These are phyloP conservation scores for Melanostoma mellinum DNA, from an alignment of 2,888 invertebrate species.

Conservation along the genomic window DNA sequence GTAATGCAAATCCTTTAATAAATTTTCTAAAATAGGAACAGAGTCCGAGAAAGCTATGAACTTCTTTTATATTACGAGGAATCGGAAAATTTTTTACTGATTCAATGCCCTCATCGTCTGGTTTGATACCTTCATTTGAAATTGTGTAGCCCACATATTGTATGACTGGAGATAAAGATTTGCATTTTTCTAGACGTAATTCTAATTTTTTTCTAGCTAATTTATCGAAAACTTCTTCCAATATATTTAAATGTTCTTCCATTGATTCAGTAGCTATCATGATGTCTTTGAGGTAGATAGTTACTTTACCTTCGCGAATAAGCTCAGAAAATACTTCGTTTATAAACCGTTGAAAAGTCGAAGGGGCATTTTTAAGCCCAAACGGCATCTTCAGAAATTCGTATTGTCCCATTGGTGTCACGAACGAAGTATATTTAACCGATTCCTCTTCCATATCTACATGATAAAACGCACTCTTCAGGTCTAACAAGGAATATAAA, in stretches of 20 bases:
- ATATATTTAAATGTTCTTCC: background rate
- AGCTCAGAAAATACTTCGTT: slow-evolving; percentile 49
- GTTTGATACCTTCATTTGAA: background rate
- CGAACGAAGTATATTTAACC: slow-evolving; percentile 70
- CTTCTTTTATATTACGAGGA: slow-evolving; percentile 9
- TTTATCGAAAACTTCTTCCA: background rate
- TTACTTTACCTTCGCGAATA: slow-evolving; percentile 19
- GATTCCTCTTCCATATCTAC: slow-evolving; percentile 63
- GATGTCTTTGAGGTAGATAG: background rate
- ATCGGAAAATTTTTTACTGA: background rate
- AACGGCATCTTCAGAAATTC: slow-evolving; percentile 43
- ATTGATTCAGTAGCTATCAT: slow-evolving; percentile 1
- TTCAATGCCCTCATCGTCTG: background rate
- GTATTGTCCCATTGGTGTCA: slow-evolving; percentile 70
- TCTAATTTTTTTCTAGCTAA: background rate
- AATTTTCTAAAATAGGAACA: slow-evolving; percentile 35
- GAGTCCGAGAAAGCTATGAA: too few species aligned
- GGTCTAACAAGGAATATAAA: slow-evolving; percentile 68
- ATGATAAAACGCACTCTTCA: slow-evolving; percentile 73
- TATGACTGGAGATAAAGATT: background rate
- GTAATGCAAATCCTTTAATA: slow-evolving; percentile 12
- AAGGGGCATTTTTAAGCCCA: slow-evolving; percentile 65
- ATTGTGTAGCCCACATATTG: background rate
- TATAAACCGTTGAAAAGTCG: slow-evolving; percentile 67
- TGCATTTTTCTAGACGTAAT: background rate